These are phyloP conservation scores for Ceratina japonica DNA, from an alignment of 1,140 invertebrate genomes.

Conservation along the genomic window DNA sequence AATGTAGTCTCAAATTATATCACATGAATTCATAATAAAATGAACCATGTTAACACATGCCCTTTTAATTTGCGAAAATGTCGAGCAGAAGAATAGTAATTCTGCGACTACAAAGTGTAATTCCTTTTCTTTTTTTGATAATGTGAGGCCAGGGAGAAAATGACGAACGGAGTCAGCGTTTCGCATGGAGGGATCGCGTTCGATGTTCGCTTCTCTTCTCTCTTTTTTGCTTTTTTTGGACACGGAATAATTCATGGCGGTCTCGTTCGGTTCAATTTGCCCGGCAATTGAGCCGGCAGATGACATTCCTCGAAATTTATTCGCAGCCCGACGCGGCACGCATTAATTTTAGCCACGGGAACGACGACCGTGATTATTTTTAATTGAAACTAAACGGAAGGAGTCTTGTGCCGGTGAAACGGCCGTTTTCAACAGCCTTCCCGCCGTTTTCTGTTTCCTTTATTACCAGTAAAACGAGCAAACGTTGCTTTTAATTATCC, in stretches of 20 bases:
- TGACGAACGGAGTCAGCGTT: background rate
- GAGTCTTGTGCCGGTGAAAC: background rate
- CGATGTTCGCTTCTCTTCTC: background rate
- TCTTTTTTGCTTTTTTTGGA: background rate
- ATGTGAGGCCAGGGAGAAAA: background rate
- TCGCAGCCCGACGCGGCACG: background rate
- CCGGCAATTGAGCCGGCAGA: conserved; percentile 36
- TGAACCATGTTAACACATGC: too few species aligned
- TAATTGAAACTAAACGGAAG: conserved; percentile 23
- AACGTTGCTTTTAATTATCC: conserved; percentile 10
- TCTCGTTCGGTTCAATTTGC: conserved; percentile 11
- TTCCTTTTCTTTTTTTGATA: too few species aligned
- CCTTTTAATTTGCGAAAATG: too few species aligned
- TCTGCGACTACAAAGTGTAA: too few species aligned
- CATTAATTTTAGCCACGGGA: conserved; percentile 20
- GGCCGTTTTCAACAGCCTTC: background rate
- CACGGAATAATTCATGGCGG: conserved; percentile 25
- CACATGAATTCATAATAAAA: too few species aligned
- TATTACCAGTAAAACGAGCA: background rate
- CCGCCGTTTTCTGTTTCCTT: background rate
- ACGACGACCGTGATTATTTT: conserved; percentile 38
- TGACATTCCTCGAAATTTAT: conserved; percentile 33
- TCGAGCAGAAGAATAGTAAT: too few species aligned
- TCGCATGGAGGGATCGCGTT: background rate
- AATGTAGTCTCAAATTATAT: too few species aligned